phyloP scores from a whole-genome alignment of 2,888 invertebrate species.

The Lepidochrysops patricia region DNA sequence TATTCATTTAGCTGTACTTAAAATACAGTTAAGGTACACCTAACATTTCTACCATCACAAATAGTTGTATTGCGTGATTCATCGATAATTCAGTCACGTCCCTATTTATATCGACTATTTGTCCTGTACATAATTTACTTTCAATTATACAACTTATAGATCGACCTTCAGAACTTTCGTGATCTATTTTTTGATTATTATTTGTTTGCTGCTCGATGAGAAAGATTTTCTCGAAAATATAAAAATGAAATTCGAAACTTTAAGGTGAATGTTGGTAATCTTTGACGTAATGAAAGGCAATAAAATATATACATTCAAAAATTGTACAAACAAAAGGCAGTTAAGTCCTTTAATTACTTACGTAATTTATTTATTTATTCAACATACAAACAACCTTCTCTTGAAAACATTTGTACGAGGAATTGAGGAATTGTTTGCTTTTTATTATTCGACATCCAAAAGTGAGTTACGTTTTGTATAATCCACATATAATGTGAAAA shows the following conservation, averaged over 20 bases:
- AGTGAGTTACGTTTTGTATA: too few relatives aligned
- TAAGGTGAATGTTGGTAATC: too few relatives aligned
- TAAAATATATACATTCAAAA: not conserved
- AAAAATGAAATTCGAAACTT: not conserved
- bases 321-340: not conserved
- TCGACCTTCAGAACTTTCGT: conserved; percentile 6
- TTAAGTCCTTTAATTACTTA: not conserved
- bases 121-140: conserved; percentile 11
- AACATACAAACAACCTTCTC: not conserved
- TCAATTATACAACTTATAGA: not conserved
- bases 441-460: not conserved
- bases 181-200: not conserved
- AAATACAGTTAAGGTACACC: not conserved
- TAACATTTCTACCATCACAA: conserved; percentile 25
- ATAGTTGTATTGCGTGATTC: conserved; percentile 27
- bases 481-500: too few relatives aligned
- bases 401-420: not conserved
- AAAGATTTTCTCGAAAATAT: not conserved
- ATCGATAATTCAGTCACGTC: conserved; percentile 16
- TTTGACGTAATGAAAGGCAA: not conserved
- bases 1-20: not conserved
- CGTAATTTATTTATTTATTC: not conserved
- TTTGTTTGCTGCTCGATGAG: not conserved
- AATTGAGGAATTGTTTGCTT: not conserved
- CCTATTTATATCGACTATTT: conserved; percentile 11